Evolutionary conservation across 1,140 invertebrate genomes (phyloP), one percentile per base, ranked within the genome.

Genomic region (Drosophila suzukii): DNA sequence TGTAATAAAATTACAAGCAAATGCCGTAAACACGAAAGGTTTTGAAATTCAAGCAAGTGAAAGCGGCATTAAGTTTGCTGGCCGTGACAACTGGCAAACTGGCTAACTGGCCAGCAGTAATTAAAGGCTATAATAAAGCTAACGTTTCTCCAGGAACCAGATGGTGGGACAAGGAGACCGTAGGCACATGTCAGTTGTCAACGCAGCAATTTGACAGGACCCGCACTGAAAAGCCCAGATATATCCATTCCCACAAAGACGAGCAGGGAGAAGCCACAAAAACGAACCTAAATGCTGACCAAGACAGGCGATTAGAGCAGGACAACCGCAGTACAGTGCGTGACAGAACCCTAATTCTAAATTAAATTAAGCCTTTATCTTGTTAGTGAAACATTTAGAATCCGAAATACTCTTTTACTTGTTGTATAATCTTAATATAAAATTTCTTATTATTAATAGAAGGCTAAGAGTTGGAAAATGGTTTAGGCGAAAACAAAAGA

Each of bases 1-100:
- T 76, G 75, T 83, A 83, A 88, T 86, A 88, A 88, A 86, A 80
- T 88, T 67, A 80, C 76, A 77, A 46, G 77, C 63, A 71, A 85
- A 57, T 71, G 78, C 68, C 74, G 59, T 63, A 81, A 75, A 74
- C 78, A 67, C 56, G 74, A 78, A 81, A 47, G 63, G 63, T 75
- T 85, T 85, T 85, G 78, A 81, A 81, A 86, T 85, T 81, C 82
- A 67, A 85, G 79, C 59, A 54, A 86, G 51, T 41, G 62, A 78
- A 61, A 76, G 67, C 62, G 61, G 76, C 61, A 76, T 76, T 79
- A 88, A 80, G 75, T 58, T 86, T 86, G 59, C 65, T 59, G 61
- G 79, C 58, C 75, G 60, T 72, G 66, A 71, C 73, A 76, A 76
- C 72, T 67, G 67, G 36, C 41, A 71, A 75, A 47, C 61, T 53